A percentile compares a stretch with the other conserved stretches of the same genome.
Evolutionary conservation across 1,140 invertebrate species (phyloP).

Genomic region (Bactericera cockerelli): DNA sequence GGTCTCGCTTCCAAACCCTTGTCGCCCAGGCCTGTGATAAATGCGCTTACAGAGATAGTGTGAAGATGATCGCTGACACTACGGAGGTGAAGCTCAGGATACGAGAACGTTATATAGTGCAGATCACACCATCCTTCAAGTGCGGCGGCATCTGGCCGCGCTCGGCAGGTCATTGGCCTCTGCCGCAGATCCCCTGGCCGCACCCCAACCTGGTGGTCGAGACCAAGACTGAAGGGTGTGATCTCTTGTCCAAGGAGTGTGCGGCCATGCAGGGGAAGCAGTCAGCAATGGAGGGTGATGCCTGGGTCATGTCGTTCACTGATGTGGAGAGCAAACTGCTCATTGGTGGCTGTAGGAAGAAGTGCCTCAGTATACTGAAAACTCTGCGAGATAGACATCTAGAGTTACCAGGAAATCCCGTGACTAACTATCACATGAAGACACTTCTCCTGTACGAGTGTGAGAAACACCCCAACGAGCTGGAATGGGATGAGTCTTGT

Average conservation of each 20-base stretch:
- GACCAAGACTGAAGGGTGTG: constrained; percentile 94
- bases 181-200: constrained; percentile 81
- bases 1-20: constrained; percentile 79
- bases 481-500: constrained; percentile 89
- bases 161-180: constrained; percentile 88
- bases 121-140: constrained; percentile 83
- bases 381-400: constrained; percentile 86
- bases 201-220: constrained; percentile 87
- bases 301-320: constrained; percentile 88
- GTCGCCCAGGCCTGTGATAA: constrained; percentile 88
- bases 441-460: constrained; percentile 91
- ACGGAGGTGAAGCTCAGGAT: constrained; percentile 75
- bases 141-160: constrained; percentile 88
- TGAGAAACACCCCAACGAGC: constrained; percentile 90
- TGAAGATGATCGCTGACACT: constrained; percentile 85
- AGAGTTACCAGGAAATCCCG: constrained; percentile 82
- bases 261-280: constrained; percentile 77
- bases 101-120: constrained; percentile 68
- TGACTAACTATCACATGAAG: constrained; percentile 89
- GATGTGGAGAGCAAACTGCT: constrained; percentile 87
- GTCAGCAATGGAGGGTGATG: constrained; percentile 92
- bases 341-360: constrained; percentile 69
- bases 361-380: constrained; percentile 85
- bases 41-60: constrained; percentile 70
- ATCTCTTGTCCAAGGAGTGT: constrained; percentile 84